Percentiles rank a stretch among this genome's conserved stretches.
Conservation (phyloP, 2,113 vertebrate genomes). For the Macquaria australasica region DNA sequence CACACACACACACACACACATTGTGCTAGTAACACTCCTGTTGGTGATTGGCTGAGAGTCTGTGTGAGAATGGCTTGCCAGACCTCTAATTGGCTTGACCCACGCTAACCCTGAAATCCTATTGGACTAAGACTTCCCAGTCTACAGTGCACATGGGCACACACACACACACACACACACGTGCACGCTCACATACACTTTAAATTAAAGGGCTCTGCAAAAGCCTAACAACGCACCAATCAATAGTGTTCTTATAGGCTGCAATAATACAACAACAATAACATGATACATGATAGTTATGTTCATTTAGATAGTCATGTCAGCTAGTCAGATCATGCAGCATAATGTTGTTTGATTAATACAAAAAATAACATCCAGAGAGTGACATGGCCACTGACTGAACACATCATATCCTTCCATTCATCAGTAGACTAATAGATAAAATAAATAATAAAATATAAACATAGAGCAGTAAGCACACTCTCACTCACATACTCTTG, state of each 20-base stretch:
- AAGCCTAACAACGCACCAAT: slow-evolving; percentile 49
- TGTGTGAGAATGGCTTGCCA: slow-evolving; percentile 87
- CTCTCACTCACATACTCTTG: background rate
- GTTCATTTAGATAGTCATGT: slow-evolving; percentile 10
- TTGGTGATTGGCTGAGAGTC: slow-evolving; percentile 81
- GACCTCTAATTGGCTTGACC: slow-evolving; percentile 90
- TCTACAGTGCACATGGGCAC: slow-evolving; percentile 54
- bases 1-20: slow-evolving; percentile 36
- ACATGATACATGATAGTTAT: slow-evolving; percentile 6
- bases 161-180: slow-evolving; percentile 16
- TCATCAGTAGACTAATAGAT: background rate
- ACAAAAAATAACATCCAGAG: background rate
- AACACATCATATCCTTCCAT: background rate
- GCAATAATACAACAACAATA: slow-evolving; percentile 24
- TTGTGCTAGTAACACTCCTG: slow-evolving; percentile 76
- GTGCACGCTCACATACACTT: slow-evolving; percentile 22
- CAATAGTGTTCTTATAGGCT: slow-evolving; percentile 48
- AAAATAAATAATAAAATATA: background rate
- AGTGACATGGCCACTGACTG: background rate
- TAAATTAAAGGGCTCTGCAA: slow-evolving; percentile 44
- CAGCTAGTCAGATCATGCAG: slow-evolving; percentile 3
- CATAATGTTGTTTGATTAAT: background rate
- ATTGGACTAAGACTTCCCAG: slow-evolving; percentile 87
- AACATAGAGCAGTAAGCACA: background rate
- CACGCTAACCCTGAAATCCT: slow-evolving; percentile 89